A percentile compares a stretch with the other conserved stretches of the same genome.
These are phyloP conservation scores for Echeneis naucrates DNA, from an alignment of 2,797 vertebrate genomes.

Conservation along the genomic window DNA sequence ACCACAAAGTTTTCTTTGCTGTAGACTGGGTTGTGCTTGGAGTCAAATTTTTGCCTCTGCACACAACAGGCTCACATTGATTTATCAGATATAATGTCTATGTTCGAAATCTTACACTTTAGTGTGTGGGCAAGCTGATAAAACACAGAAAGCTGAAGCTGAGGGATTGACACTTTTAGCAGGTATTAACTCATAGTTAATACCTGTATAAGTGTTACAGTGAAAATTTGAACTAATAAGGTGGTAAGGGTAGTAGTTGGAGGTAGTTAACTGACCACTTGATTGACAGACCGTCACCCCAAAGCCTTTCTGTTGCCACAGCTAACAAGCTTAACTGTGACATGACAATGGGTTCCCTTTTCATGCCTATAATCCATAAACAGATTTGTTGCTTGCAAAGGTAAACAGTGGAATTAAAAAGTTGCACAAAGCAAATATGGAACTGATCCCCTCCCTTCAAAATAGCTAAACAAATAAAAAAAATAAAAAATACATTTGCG, in stretches of 20 bases:
- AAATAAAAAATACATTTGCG: too few species aligned
- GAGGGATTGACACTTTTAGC: not conserved
- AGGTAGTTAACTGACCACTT: not conserved
- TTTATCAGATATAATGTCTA: too few species aligned
- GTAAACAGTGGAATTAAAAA: conserved; percentile 10
- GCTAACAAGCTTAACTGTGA: not conserved
- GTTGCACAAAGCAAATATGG: conserved; percentile 13
- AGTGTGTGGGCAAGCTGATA: too few species aligned
- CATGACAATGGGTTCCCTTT: not conserved
- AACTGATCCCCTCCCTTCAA: conserved; percentile 2
- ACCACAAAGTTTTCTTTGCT: too few species aligned
- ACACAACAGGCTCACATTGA: too few species aligned
- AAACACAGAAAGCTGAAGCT: not conserved
- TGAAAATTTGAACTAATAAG: too few species aligned
- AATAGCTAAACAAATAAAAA: conserved; percentile 11
- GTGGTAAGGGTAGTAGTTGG: not conserved
- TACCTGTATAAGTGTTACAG: too few species aligned
- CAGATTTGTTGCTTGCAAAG: not conserved
- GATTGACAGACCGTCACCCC: not conserved
- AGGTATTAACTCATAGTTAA: conserved; percentile 1
- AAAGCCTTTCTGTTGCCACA: not conserved
- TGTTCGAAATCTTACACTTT: not conserved
- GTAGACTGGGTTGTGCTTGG: too few species aligned
- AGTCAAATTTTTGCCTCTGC: too few species aligned
- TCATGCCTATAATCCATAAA: not conserved